phyloP scores from a whole-genome alignment of 2,113 vertebrate species.

The Salvelinus sp. region DNA sequence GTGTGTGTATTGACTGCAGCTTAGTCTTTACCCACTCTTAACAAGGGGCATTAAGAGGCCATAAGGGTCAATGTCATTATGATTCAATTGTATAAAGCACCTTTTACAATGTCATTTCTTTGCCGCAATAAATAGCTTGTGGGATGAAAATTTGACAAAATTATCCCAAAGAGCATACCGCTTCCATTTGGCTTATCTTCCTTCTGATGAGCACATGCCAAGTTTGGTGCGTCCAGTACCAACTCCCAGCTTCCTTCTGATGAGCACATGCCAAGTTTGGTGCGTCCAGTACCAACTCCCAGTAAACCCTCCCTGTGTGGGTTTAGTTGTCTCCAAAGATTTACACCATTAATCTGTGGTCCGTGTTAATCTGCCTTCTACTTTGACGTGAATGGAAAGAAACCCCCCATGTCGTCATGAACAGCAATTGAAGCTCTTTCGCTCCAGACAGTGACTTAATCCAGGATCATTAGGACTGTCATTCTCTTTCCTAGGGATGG shows the following conservation, averaged over 20 bases:
- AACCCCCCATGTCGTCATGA: too few species aligned
- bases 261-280: background rate
- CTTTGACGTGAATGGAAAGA: background rate
- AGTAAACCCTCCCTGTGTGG: background rate
- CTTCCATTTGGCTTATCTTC: background rate
- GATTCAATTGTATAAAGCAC: background rate
- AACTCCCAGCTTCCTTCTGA: background rate
- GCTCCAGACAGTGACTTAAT: background rate
- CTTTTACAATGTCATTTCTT: background rate
- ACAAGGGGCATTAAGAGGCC: background rate
- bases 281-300: background rate
- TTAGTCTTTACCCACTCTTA: background rate
- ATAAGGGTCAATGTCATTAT: background rate
- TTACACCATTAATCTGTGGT: conserved; percentile 6
- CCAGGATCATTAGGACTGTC: background rate
- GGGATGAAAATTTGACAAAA: background rate
- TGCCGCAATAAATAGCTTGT: background rate
- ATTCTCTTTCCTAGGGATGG: too few species aligned
- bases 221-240: background rate
- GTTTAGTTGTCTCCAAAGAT: conserved; percentile 8
- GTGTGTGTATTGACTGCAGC: background rate
- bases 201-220: background rate
- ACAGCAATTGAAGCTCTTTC: background rate
- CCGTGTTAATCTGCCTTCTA: background rate
- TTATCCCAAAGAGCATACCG: background rate